Evolutionary conservation across 2,888 invertebrate species (phyloP).

Genomic region (Dryocosmus kuriphilus): DNA sequence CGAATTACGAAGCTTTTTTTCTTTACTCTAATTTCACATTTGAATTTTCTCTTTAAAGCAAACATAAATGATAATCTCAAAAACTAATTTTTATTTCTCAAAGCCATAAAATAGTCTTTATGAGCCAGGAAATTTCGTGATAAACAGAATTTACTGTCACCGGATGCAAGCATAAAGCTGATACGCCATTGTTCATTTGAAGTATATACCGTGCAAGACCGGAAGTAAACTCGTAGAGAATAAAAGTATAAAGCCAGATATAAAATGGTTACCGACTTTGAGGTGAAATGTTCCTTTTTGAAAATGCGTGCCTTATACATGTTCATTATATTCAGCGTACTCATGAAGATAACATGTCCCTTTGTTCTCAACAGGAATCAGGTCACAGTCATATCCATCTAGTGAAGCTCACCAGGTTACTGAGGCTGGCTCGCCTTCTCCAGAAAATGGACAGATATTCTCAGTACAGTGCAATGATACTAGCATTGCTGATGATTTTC

Average conservation of each 20-base stretch:
- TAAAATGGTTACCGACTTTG: not conserved
- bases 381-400: conserved; percentile 90
- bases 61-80: not conserved
- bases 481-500: conserved; percentile 95
- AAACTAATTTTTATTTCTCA: not conserved
- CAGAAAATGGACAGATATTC: conserved; percentile 98
- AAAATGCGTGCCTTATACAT: not conserved
- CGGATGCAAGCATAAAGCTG: not conserved
- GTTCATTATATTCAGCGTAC: not conserved
- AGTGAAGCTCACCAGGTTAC: conserved; percentile 93
- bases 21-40: too few species aligned
- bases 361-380: conserved; percentile 80
- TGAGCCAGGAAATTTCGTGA: not conserved
- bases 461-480: conserved; percentile 96
- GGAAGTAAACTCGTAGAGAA: not conserved
- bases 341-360: conserved; percentile 43
- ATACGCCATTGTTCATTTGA: not conserved
- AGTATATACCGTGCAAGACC: not conserved
- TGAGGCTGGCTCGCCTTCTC: conserved; percentile 92
- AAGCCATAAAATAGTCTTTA: not conserved
- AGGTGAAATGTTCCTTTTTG: not conserved
- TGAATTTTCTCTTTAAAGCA: not conserved
- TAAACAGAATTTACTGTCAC: not conserved
- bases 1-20: too few species aligned
- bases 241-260: not conserved